Evolutionary conservation across 2,888 invertebrate genomes (phyloP).

Genomic region (Conchocele bisecta): DNA sequence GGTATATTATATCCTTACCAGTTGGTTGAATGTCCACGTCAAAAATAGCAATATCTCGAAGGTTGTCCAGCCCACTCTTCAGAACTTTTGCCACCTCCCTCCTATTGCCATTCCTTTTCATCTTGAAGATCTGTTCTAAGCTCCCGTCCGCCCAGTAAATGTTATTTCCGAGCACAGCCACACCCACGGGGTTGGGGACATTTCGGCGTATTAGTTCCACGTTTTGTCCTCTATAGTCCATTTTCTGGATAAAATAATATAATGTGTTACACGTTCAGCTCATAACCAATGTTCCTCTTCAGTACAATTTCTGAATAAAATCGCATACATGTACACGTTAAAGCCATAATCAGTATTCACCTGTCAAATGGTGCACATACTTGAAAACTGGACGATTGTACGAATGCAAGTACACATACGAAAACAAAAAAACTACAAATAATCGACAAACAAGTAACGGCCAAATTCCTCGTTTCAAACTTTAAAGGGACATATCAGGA

Average conservation of each 20-base stretch:
- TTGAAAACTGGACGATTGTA: too few species aligned
- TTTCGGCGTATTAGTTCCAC: conserved; percentile 91
- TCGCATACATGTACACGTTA: too few species aligned
- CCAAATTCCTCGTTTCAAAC: too few species aligned
- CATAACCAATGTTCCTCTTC: too few species aligned
- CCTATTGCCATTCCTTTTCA: conserved; percentile 86
- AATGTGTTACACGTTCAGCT: background rate
- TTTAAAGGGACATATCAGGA: too few species aligned
- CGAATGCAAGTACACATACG: too few species aligned
- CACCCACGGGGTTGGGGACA: conserved; percentile 96
- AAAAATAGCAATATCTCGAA: conserved; percentile 95
- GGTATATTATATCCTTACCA: conserved; percentile 55
- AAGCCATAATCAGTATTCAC: too few species aligned
- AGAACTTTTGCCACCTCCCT: conserved; percentile 86
- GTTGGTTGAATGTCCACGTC: conserved; percentile 93
- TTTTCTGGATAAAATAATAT: conserved; percentile 70
- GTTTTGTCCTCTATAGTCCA: conserved; percentile 79
- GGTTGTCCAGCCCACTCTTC: conserved; percentile 91
- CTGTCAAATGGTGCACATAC: too few species aligned
- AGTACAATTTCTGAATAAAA: too few species aligned
- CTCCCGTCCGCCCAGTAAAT: conserved; percentile 98
- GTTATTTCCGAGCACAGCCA: conserved; percentile 91
- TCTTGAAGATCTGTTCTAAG: conserved; percentile 86
- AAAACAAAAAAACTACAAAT: too few species aligned
- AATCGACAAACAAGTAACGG: too few species aligned